Evolutionary conservation across 2,797 vertebrate genomes (phyloP), one percentile per base, ranked within the genome.

Genomic region (Propithecus deckenii): DNA sequence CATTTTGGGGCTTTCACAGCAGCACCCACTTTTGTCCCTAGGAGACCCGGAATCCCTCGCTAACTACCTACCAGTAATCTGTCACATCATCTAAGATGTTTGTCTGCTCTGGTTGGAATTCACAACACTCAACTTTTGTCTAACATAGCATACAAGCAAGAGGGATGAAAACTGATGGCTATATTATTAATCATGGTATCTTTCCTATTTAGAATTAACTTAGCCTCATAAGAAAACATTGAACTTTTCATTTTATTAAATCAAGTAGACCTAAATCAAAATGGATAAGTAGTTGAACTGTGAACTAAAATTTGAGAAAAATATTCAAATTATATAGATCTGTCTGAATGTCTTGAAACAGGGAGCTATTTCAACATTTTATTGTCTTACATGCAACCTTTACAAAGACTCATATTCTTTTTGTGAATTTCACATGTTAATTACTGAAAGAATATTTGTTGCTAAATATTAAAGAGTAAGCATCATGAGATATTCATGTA

Each of bases 251-350:
- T 93, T 91, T 93, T 55, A 20, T 30, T 74, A 46, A 89, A 59
- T 86, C 35, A 95, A 69, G 38, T 17, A 95, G 38, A 69, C 46
- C 25, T 86, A 84, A 85, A 63, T 96, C 61, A 89, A 96, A 22
- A 81, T 63, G 46, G 48, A 9, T 79, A 55, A 93, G 76, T 72
- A 48, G 38, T 28, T 74, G 65, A 32, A n/a, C 55, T 83, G 4
- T 74, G 92, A 87, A 87, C 57, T 69, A 91, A 61, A 97, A 52
- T 86, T 91, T 85, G 59, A 87, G 43, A 84, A 92, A 86, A 91
- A 55, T 63, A 88, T 76, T 94, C 17, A 91, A 86, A 84, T 84
- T 89, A 83, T n/a, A 2, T 71, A 71, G 0, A 2, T 61, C 13
- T 92, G 10, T 52, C 55, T 92, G 67, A 89, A 92, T 78, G 10